Conservation (phyloP, 1,140 invertebrate genomes). For the Caenorhabditis latens region DNA sequence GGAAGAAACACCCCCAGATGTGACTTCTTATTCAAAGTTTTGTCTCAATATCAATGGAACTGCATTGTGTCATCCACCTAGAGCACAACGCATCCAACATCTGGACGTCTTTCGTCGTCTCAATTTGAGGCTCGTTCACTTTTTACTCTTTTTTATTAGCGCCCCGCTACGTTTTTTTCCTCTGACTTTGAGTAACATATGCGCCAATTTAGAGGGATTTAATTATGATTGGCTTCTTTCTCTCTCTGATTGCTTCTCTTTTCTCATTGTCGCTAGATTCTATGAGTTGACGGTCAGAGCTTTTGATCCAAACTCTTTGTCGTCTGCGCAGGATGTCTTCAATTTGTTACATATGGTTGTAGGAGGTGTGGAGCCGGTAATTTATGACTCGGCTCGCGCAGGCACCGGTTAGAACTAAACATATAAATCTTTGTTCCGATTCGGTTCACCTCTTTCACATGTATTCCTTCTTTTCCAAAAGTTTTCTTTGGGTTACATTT, state of each 20-base stretch:
- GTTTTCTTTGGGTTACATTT: background rate
- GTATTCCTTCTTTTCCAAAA: background rate
- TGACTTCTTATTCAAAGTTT: conserved; percentile 40
- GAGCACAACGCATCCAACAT: conserved; percentile 25
- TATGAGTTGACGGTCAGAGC: conserved; percentile 1
- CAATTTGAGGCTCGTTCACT: conserved; percentile 51
- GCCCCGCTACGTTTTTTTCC: conserved; percentile 4
- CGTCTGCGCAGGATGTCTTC: background rate
- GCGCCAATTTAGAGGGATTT: conserved; percentile 31
- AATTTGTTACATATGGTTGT: conserved; percentile 51
- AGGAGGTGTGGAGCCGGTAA: conserved; percentile 43
- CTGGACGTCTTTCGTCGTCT: conserved; percentile 48
- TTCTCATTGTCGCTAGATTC: background rate
- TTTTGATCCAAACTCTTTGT: background rate
- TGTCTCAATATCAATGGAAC: conserved; percentile 23
- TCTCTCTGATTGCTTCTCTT: too few species aligned
- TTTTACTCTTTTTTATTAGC: conserved; percentile 32
- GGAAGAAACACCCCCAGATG: conserved; percentile 10
- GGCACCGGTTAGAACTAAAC: conserved; percentile 15
- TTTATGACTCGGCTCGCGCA: conserved; percentile 24
- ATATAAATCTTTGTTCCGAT: conserved; percentile 39
- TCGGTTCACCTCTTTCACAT: conserved; percentile 38
- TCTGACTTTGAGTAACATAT: conserved; percentile 7
- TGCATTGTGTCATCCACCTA: conserved; percentile 27
- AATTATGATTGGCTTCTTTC: conserved; percentile 15